Evolutionary conservation across 2,113 vertebrate genomes (phyloP).

Genomic region (Spheniscus mendiculus): DNA sequence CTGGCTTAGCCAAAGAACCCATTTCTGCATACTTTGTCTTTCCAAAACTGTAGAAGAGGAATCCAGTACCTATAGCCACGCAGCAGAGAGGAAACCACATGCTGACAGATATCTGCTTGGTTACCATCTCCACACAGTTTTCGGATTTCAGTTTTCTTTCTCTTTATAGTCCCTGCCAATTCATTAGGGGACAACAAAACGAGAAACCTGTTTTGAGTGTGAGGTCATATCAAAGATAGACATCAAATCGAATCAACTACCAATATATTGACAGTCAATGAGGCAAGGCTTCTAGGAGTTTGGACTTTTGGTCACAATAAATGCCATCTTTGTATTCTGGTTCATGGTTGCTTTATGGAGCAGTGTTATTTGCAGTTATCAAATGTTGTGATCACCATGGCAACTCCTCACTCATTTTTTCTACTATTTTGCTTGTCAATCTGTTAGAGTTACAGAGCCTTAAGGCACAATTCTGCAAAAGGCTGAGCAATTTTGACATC

Average conservation of each 20-base stretch:
- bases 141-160: not conserved
- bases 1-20: not conserved
- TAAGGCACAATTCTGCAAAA: not conserved
- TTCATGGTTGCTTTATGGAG: not conserved
- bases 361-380: slow-evolving; percentile 36
- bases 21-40: not conserved
- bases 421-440: slow-evolving; percentile 61
- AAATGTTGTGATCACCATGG: slow-evolving; percentile 70
- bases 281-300: not conserved
- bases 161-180: not conserved
- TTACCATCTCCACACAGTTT: not conserved
- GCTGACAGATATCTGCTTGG: not conserved
- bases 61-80: not conserved
- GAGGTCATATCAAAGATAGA: not conserved
- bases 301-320: not conserved
- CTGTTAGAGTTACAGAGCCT: not conserved
- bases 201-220: not conserved
- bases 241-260: not conserved
- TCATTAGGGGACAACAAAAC: not conserved
- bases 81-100: not conserved
- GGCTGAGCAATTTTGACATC: not conserved
- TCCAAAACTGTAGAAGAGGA: not conserved
- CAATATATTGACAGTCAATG: not conserved
- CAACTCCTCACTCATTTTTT: slow-evolving; percentile 64
- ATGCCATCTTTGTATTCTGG: not conserved